Conservation (phyloP, 2,888 invertebrate genomes). For the Glaucopsyche alexis region DNA sequence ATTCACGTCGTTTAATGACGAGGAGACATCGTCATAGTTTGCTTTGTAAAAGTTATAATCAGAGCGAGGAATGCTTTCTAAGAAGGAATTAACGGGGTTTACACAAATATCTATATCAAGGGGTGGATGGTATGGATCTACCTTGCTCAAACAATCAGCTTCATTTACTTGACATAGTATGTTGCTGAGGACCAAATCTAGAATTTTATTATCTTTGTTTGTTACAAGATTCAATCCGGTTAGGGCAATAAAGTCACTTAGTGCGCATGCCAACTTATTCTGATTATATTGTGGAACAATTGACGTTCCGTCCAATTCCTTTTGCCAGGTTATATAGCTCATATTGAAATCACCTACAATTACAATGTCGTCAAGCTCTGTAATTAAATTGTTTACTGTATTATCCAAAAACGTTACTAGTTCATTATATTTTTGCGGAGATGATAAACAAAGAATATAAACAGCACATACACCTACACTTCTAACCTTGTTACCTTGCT, state of each 20-base stretch:
- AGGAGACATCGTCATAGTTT: no score
- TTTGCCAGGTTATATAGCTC: neutral
- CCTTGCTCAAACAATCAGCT: no score
- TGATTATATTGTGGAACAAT: neutral
- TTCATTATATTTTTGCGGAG: neutral
- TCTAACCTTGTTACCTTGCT: neutral
- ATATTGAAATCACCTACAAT: conserved; percentile 19
- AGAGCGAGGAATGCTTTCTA: no score
- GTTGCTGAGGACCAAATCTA: conserved; percentile 6
- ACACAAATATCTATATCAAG: no score
- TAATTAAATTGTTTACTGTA: neutral
- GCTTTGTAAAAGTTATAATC: no score
- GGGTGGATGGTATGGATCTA: no score
- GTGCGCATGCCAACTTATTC: neutral
- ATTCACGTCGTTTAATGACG: no score
- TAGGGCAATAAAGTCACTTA: neutral
- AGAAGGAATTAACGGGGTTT: no score
- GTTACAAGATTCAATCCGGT: neutral
- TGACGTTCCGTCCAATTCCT: neutral
- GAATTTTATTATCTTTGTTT: neutral
- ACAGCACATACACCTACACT: conserved; percentile 8
- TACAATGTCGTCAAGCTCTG: neutral
- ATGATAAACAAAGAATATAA: neutral
- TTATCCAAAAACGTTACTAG: neutral
- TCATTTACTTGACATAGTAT: neutral